phyloP scores from a whole-genome alignment of 2,888 invertebrate species.

The Eristalis tenax region DNA sequence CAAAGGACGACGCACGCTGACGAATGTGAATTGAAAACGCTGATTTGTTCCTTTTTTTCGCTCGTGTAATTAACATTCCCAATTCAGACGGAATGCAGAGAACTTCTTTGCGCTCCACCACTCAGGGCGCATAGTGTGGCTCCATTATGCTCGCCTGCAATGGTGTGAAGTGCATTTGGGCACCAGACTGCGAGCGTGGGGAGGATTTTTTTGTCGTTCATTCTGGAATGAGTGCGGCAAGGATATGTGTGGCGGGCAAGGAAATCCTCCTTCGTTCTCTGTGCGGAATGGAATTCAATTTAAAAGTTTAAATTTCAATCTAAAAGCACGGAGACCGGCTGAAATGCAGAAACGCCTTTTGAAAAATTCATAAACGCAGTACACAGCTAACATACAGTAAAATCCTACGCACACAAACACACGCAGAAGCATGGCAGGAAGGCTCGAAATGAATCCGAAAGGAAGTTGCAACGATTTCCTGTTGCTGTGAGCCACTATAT shows the following conservation, averaged over 20 bases:
- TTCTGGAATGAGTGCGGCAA: slow-evolving; percentile 24
- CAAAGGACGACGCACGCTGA: slow-evolving; percentile 11
- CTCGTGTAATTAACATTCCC: slow-evolving; percentile 64
- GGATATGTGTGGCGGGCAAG: slow-evolving; percentile 8
- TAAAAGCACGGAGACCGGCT: neutral
- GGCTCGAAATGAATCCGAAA: slow-evolving; percentile 5
- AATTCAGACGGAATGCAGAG: slow-evolving; percentile 36
- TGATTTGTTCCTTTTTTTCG: slow-evolving; percentile 39
- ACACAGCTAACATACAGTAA: slow-evolving; percentile 8
- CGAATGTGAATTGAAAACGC: slow-evolving; percentile 23
- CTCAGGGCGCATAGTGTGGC: slow-evolving; percentile 22
- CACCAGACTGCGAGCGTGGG: neutral
- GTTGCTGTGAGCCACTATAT: slow-evolving; percentile 1
- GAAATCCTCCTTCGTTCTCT: slow-evolving; percentile 18
- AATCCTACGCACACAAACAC: neutral
- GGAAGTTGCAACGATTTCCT: slow-evolving; percentile 36
- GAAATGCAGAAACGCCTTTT: slow-evolving; percentile 38
- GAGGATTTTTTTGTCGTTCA: slow-evolving; percentile 30
- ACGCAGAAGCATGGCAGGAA: neutral
- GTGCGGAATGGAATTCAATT: slow-evolving; percentile 10
- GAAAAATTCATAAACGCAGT: slow-evolving; percentile 51
- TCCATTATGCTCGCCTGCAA: slow-evolving; percentile 27
- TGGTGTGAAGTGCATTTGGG: neutral
- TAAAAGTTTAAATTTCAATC: neutral
- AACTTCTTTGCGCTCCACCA: slow-evolving; percentile 23